These are phyloP conservation scores for Xiphophorus couchianus DNA, from an alignment of 2,113 vertebrate species.

Conservation along the genomic window DNA sequence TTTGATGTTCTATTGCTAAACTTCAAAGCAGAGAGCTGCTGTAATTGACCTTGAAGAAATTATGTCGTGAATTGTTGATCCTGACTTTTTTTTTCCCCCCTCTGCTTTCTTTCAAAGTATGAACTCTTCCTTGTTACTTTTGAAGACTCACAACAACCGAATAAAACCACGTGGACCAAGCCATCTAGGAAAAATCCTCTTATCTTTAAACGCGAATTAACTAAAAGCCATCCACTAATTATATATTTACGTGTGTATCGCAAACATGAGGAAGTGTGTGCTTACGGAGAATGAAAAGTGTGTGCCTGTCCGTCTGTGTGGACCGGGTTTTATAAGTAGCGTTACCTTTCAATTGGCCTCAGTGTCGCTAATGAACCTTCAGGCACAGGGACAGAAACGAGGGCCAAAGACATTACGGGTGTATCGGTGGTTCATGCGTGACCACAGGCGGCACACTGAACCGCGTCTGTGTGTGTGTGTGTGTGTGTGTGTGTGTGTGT, in stretches of 20 bases:
- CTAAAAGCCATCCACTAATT: not conserved
- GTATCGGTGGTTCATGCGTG: conserved; percentile 31
- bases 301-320: not conserved
- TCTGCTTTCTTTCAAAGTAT: conserved; percentile 44
- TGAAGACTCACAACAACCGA: not conserved
- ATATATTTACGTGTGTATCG: conserved; percentile 6
- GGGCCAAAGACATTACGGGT: conserved; percentile 33
- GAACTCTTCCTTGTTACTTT: conserved; percentile 28
- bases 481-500: conserved; percentile 15
- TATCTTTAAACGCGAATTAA: not conserved
- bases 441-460: conserved; percentile 11
- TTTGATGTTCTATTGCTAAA: conserved; percentile 72
- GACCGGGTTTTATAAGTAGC: conserved; percentile 38
- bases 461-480: conserved; percentile 16
- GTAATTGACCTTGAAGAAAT: conserved; percentile 74
- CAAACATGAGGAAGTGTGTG: conserved; percentile 4
- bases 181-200: not conserved
- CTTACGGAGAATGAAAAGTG: conserved; percentile 29
- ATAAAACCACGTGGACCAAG: conserved; percentile 25
- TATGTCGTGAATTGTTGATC: conserved; percentile 65
- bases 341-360: conserved; percentile 65
- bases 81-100: conserved; percentile 1
- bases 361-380: conserved; percentile 74
- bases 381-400: conserved; percentile 48
- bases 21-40: conserved; percentile 69